These are phyloP conservation scores for Ammodytes marinus DNA, from an alignment of 2,113 vertebrate species.

Conservation along the genomic window DNA sequence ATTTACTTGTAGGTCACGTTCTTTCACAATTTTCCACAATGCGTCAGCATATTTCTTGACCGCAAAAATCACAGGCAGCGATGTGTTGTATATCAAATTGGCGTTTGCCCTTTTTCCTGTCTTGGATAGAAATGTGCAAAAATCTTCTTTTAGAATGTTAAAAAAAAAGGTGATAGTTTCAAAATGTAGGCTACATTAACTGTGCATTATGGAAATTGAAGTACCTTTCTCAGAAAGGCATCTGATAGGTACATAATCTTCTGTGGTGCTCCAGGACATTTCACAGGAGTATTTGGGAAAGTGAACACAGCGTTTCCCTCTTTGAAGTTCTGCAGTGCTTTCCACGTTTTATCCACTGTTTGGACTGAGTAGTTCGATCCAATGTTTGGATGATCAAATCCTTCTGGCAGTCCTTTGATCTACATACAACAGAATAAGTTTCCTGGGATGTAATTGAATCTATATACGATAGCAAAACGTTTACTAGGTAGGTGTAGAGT, in stretches of 20 bases:
- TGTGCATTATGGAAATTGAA: not conserved
- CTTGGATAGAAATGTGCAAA: slow-evolving; percentile 66
- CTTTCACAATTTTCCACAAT: slow-evolving; percentile 89
- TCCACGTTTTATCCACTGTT: slow-evolving; percentile 97
- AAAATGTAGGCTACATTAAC: not conserved
- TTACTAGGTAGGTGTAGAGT: not conserved
- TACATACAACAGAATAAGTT: slow-evolving; percentile 61
- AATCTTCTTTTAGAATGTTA: not conserved
- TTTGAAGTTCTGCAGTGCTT: slow-evolving; percentile 91
- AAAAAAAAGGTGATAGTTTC: not conserved
- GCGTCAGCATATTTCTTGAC: slow-evolving; percentile 95
- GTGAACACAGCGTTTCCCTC: slow-evolving; percentile 96
- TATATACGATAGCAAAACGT: not conserved
- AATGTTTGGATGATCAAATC: slow-evolving; percentile 91
- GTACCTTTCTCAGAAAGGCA: slow-evolving; percentile 92
- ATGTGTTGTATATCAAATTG: slow-evolving; percentile 94
- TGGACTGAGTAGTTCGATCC: slow-evolving; percentile 95
- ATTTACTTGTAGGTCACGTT: slow-evolving; percentile 89
- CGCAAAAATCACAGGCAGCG: slow-evolving; percentile 92
- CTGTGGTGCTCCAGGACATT: slow-evolving; percentile 97
- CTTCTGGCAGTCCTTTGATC: slow-evolving; percentile 97
- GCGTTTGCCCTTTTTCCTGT: slow-evolving; percentile 92
- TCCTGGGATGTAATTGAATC: not conserved
- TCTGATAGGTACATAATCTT: slow-evolving; percentile 99
- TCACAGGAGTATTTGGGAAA: slow-evolving; percentile 94